Evolutionary conservation across 1,140 invertebrate species (phyloP), one percentile per base, ranked within the genome.

Genomic region (Tetragonula clypearis): DNA sequence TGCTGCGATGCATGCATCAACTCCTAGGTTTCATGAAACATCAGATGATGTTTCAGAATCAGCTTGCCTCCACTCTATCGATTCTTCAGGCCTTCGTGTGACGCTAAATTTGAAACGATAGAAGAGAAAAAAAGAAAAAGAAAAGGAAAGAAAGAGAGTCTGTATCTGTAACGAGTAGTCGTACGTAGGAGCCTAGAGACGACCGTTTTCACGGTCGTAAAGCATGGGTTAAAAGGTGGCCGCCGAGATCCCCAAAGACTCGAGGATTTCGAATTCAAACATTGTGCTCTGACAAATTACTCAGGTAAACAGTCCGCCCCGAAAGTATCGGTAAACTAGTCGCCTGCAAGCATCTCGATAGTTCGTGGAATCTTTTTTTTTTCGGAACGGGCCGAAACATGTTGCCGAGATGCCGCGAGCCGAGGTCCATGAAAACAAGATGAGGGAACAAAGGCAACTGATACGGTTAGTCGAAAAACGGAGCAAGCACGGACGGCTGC

Each of bases 251-350:
- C 35, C 26, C 23, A 12, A 11, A 56, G 35, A 21, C 35, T 65
- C 62, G 53, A 83, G 73, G 78, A 87, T 88, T 88, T 78, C 41
- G 72, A 72, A 90, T 88, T 85, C 53, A 30, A 62, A 87, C 83
- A 91, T 93, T 93, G 91, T 93, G 66, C 69, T 49, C 85, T 92
- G 92, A 92, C 92, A 93, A 94, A 93, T 94, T 94, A 92, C 89
- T 91, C 92, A 91, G 91, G 91, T 92, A 94, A 94, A 94, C 90
- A 93, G 89, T 90, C 91, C 90, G 90, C 90, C 91, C 89, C 30
- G 81, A 79, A 88, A 30, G 69, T 86, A 86, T 78, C 74, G 60
- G 30, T 82, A 35, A 71, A 77, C 49, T 41, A 41, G 9, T 72
- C 35, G 15, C 9, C 56, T 56, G 15, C 1, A 35, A 77, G 49